Evolutionary conservation across 2,888 invertebrate genomes (phyloP), one percentile per base, ranked within the genome.

Genomic region (Nemurella pictetii): DNA sequence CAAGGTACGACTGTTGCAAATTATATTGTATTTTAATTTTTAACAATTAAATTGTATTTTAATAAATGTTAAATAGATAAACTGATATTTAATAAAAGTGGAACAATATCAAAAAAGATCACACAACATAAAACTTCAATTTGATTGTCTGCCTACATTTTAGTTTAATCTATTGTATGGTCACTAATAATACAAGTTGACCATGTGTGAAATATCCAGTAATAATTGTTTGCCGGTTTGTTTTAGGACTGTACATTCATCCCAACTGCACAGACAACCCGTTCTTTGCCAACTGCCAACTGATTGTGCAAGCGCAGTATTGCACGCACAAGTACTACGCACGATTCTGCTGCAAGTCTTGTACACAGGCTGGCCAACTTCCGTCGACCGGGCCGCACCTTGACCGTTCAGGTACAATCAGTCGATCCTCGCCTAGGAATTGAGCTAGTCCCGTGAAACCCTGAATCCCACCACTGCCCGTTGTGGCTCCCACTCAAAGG

Each of bases 321-420:
- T 99, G 98, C 90, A 92, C 92, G n/a, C 97, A 98, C 91, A 93
- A 93, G 87, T 99, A 98, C 91, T 96, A 97, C 87, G 93, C 93
- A 90, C 93, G 93, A 86, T 97, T 98, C 94, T 99, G 98, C 91
- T 99, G 98, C 91, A 94, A 95, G 90, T 97, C 98, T 0, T 98
- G 98, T 90, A 96, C 97, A 86, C 92, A 95, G 89, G 96, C 97
- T 0, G 97, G 97, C 0, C 95, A 95, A 89, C 91, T 97, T 85
- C 91, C 93, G 26, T 88, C 90, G 2, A 89, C 89, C 86, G 92
- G 92, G 75, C 90, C 92, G 3, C 92, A 92, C 87, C 88, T 92
- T 32, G 89, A 90, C 29, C 87, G 83, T 81, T 78, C 86, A 84
- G 86, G 86, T 86, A 84, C 84, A 84, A 32, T 27, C 25, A 74